A percentile compares a stretch with the other conserved stretches of the same genome.
phyloP scores from a whole-genome alignment of 2,113 vertebrate genomes.

The Dasyurus viverrinus region DNA sequence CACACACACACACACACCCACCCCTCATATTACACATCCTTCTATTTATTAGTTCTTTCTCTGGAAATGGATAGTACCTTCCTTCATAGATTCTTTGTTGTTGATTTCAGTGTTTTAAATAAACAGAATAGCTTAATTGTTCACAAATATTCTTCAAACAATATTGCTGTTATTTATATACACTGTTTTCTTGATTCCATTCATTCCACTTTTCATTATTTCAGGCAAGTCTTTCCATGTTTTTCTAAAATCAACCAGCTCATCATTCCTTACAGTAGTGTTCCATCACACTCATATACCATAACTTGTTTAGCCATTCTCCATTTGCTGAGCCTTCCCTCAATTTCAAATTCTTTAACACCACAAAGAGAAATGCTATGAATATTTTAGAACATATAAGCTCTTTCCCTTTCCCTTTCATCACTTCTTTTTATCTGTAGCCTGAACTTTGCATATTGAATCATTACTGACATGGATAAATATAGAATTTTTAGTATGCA shows the following conservation, averaged over 20 bases:
- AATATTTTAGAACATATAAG: neutral
- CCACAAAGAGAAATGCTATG: neutral
- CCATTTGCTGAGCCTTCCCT: neutral
- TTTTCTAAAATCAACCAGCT: too few relatives aligned
- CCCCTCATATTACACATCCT: neutral
- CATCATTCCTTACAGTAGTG: too few relatives aligned
- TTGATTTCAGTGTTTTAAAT: too few relatives aligned
- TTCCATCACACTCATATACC: neutral
- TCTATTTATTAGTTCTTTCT: neutral
- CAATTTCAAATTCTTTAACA: neutral
- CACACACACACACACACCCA: too few relatives aligned
- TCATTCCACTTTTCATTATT: too few relatives aligned
- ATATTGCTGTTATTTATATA: too few relatives aligned
- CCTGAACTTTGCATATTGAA: neutral
- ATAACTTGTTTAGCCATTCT: neutral
- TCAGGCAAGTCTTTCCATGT: too few relatives aligned
- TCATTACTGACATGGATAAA: neutral
- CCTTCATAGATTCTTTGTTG: too few relatives aligned
- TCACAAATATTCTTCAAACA: too few relatives aligned
- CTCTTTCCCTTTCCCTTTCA: neutral
- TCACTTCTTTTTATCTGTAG: neutral
- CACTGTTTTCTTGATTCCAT: too few relatives aligned
- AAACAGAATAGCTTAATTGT: neutral
- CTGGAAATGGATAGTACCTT: neutral
- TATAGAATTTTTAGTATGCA: neutral